Conservation (phyloP, 2,888 invertebrate genomes). For the Linnaemya tessellans region DNA sequence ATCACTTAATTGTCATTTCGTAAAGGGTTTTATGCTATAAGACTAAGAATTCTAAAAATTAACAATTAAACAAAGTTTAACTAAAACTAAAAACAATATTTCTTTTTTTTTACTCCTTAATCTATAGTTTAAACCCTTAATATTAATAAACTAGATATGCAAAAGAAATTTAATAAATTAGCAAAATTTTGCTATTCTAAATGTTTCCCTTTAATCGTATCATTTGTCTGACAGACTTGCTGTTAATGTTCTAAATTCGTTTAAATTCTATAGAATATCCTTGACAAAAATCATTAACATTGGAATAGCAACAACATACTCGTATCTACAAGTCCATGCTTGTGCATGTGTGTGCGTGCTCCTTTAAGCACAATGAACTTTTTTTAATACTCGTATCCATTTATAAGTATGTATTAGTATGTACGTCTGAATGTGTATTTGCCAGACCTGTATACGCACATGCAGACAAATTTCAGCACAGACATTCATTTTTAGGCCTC, state of each 20-base stretch:
- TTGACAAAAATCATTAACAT: slow-evolving; percentile 59
- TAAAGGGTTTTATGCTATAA: too few relatives aligned
- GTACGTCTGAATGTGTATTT: not conserved
- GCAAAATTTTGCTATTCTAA: not conserved
- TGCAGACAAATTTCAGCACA: not conserved
- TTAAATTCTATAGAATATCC: slow-evolving; percentile 44
- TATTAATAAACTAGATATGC: too few relatives aligned
- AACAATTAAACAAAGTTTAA: too few relatives aligned
- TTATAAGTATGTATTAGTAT: not conserved
- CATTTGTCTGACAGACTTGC: not conserved
- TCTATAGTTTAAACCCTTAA: too few relatives aligned
- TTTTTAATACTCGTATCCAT: not conserved
- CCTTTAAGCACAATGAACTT: slow-evolving; percentile 66
- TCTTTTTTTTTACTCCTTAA: too few relatives aligned
- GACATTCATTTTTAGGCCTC: slow-evolving; percentile 33
- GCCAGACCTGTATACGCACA: not conserved
- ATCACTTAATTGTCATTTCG: too few relatives aligned
- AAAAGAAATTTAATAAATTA: not conserved
- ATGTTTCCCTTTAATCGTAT: not conserved
- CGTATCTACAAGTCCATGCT: not conserved
- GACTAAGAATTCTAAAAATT: too few relatives aligned
- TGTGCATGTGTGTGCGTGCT: slow-evolving; percentile 2
- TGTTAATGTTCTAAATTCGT: slow-evolving; percentile 1
- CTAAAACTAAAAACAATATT: not conserved
- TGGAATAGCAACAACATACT: slow-evolving; percentile 16